These are phyloP conservation scores for Aleadryas rufinucha DNA, from an alignment of 2,113 vertebrate species.

Conservation along the genomic window DNA sequence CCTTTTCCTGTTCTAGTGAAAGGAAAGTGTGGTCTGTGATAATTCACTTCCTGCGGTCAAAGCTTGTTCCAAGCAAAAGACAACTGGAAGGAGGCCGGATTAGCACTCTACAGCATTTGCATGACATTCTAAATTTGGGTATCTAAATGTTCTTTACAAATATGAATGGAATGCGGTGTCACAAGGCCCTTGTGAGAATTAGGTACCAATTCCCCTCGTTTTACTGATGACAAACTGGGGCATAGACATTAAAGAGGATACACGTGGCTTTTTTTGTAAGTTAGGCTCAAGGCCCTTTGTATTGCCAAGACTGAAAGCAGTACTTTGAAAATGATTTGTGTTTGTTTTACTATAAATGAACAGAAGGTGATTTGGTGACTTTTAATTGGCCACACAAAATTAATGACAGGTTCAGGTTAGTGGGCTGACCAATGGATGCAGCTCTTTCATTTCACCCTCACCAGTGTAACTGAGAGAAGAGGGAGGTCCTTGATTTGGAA, in stretches of 20 bases:
- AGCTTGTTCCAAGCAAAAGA: background rate
- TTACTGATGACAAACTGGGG: background rate
- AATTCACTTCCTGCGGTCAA: background rate
- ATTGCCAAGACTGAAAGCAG: background rate
- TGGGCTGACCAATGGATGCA: background rate
- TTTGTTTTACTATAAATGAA: background rate
- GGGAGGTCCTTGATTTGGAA: background rate
- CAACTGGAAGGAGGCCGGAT: background rate
- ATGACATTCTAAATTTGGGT: background rate
- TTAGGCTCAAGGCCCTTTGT: background rate
- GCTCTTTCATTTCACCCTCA: background rate
- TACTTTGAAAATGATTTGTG: background rate
- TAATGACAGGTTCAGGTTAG: background rate
- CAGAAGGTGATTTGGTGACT: background rate
- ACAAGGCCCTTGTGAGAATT: background rate
- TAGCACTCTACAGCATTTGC: background rate
- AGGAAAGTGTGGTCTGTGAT: background rate
- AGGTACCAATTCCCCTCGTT: background rate
- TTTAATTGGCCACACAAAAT: background rate
- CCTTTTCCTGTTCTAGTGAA: background rate
- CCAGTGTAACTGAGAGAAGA: background rate
- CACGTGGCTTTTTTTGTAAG: background rate
- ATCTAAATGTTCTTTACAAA: background rate
- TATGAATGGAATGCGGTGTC: background rate
- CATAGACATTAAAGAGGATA: background rate